phyloP scores from a whole-genome alignment of 2,888 invertebrate genomes.

The Oligia fasciuncula region DNA sequence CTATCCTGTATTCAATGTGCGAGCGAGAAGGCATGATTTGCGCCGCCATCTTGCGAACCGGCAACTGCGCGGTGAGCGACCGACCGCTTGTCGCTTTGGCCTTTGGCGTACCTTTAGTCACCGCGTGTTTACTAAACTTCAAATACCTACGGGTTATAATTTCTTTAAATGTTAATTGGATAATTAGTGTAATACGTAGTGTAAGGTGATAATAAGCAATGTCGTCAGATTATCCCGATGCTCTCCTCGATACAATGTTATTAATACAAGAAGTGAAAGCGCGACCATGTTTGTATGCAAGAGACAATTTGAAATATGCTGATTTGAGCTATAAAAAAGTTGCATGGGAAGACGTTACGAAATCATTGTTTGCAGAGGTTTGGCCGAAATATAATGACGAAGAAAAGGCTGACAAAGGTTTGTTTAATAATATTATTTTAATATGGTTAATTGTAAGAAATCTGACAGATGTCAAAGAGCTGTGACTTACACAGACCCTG shows the following conservation, averaged over 20 bases:
- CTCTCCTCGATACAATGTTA: conserved; percentile 18
- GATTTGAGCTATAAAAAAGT: conserved; percentile 22
- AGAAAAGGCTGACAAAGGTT: conserved; percentile 31
- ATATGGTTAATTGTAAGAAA: neutral
- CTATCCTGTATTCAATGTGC: neutral
- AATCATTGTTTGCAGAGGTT: conserved; percentile 3
- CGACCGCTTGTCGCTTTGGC: neutral
- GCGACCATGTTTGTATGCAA: conserved; percentile 33
- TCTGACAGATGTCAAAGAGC: conserved; percentile 19
- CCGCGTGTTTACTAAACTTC: neutral
- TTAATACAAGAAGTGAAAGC: conserved; percentile 39
- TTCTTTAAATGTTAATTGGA: neutral
- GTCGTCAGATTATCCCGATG: neutral
- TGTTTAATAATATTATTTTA: neutral
- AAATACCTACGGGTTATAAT: neutral
- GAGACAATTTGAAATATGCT: neutral
- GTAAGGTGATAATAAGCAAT: neutral
- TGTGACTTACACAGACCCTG: neutral
- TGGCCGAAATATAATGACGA: conserved; percentile 12
- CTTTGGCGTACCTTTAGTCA: conserved; percentile 34
- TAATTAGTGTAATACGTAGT: neutral
- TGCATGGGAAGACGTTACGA: conserved; percentile 26
- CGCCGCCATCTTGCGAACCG: conserved; percentile 7
- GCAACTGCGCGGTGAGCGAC: conserved; percentile 12
- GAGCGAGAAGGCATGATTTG: conserved; percentile 20